Evolutionary conservation across 2,797 vertebrate genomes (phyloP).

Genomic region (Poeciliopsis paucimaculata): DNA sequence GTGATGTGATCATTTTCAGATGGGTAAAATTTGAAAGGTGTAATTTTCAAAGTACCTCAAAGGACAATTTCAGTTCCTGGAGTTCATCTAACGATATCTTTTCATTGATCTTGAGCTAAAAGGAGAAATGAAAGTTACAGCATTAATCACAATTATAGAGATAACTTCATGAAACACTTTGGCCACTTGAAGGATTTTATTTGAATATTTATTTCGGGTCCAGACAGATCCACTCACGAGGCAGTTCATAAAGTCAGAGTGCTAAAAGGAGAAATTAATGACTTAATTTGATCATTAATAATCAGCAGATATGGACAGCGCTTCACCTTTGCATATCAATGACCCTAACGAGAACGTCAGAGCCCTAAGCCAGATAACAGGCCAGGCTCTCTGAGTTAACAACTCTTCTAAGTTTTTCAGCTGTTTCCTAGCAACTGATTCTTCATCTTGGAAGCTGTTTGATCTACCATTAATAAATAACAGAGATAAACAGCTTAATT

Average conservation of each 20-base stretch:
- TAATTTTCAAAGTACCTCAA: slow-evolving; percentile 75
- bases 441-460: slow-evolving; percentile 61
- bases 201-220: not conserved
- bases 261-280: slow-evolving; percentile 39
- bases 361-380: slow-evolving; percentile 26
- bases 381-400: slow-evolving; percentile 39
- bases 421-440: slow-evolving; percentile 72
- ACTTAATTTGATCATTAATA: slow-evolving; percentile 14
- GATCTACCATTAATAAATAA: slow-evolving; percentile 75
- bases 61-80: slow-evolving; percentile 73
- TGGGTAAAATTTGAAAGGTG: not conserved
- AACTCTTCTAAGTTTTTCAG: slow-evolving; percentile 49
- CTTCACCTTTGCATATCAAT: slow-evolving; percentile 28
- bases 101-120: slow-evolving; percentile 71
- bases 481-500: slow-evolving; percentile 69
- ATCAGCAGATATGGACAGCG: slow-evolving; percentile 30
- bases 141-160: not conserved
- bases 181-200: not conserved
- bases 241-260: slow-evolving; percentile 60
- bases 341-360: slow-evolving; percentile 17
- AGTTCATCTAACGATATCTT: slow-evolving; percentile 77
- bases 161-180: not conserved
- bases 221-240: slow-evolving; percentile 63
- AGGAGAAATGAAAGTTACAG: slow-evolving; percentile 1
- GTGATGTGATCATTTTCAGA: slow-evolving; percentile 6